Percentiles rank a stretch among this genome's conserved stretches.
Conservation (phyloP, 1,140 invertebrate species). For the Bemisia tabaci region DNA sequence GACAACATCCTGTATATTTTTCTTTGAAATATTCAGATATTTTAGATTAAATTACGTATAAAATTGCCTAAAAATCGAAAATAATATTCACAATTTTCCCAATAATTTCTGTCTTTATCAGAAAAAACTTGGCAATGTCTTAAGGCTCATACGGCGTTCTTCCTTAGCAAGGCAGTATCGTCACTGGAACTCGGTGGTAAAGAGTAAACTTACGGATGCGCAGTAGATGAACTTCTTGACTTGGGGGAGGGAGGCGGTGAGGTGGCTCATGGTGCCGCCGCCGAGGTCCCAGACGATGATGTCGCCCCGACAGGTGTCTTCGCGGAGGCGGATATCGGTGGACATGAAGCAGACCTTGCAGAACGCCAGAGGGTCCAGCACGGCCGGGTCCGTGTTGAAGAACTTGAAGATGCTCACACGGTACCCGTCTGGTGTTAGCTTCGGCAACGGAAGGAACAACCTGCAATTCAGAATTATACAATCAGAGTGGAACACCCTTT, state of each 20-base stretch:
- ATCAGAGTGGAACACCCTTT: too few relatives aligned
- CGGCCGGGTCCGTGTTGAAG: conserved; percentile 9
- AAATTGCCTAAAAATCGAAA: too few relatives aligned
- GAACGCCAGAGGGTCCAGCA: neutral
- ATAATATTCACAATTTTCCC: too few relatives aligned
- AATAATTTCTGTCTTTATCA: too few relatives aligned
- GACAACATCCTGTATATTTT: too few relatives aligned
- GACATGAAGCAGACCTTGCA: conserved; percentile 12
- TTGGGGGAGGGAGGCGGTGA: neutral
- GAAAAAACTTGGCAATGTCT: too few relatives aligned
- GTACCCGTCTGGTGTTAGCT: conserved; percentile 28
- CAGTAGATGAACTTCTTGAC: conserved; percentile 14
- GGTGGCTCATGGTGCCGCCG: conserved; percentile 4
- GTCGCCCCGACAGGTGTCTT: conserved; percentile 10
- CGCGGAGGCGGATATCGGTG: conserved; percentile 10
- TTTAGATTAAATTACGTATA: too few relatives aligned
- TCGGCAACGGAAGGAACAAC: conserved; percentile 26
- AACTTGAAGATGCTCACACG: conserved; percentile 27
- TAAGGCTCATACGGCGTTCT: too few relatives aligned
- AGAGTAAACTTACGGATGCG: conserved; percentile 10
- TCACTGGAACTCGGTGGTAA: too few relatives aligned
- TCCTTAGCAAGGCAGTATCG: too few relatives aligned
- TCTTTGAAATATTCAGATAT: too few relatives aligned
- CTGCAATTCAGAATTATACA: too few relatives aligned
- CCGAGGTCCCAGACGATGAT: conserved; percentile 11